These are phyloP conservation scores for Hiodon alosoides DNA, from an alignment of 2,113 vertebrate genomes.

Conservation along the genomic window DNA sequence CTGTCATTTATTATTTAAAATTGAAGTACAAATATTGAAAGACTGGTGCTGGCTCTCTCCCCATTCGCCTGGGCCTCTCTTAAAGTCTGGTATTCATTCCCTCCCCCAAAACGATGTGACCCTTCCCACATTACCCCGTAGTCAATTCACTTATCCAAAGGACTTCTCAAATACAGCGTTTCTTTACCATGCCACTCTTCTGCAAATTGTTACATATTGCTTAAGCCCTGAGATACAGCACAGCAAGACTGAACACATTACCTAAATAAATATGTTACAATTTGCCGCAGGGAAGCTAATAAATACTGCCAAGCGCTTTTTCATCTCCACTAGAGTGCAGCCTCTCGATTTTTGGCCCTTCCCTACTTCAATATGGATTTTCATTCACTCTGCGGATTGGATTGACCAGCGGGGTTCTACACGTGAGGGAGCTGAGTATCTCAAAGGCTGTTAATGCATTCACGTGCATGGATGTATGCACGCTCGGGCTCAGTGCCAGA, in stretches of 20 bases:
- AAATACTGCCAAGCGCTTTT: not conserved
- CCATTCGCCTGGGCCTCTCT: not conserved
- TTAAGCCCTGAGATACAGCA: constrained; percentile 4
- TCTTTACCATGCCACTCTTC: not conserved
- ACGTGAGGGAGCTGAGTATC: not conserved
- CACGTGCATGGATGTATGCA: too few relatives aligned
- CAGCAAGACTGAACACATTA: constrained; percentile 18
- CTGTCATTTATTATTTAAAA: constrained; percentile 13
- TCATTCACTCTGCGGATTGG: not conserved
- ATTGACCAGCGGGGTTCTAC: not conserved
- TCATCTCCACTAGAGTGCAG: not conserved
- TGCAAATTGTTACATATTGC: constrained; percentile 22
- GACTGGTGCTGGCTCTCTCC: constrained; percentile 5
- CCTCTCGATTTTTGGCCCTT: not conserved
- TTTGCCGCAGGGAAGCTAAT: not conserved
- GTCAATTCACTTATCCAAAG: not conserved
- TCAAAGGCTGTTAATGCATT: not conserved
- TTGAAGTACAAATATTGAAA: constrained; percentile 14
- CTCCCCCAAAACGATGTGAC: not conserved
- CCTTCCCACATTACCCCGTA: not conserved
- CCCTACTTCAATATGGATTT: not conserved
- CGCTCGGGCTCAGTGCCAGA: too few relatives aligned
- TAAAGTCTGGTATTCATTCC: constrained; percentile 12
- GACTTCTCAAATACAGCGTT: constrained; percentile 1
- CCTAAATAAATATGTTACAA: constrained; percentile 16